Evolutionary conservation across 1,140 invertebrate species (phyloP).

Genomic region (Drosophila triauraria): DNA sequence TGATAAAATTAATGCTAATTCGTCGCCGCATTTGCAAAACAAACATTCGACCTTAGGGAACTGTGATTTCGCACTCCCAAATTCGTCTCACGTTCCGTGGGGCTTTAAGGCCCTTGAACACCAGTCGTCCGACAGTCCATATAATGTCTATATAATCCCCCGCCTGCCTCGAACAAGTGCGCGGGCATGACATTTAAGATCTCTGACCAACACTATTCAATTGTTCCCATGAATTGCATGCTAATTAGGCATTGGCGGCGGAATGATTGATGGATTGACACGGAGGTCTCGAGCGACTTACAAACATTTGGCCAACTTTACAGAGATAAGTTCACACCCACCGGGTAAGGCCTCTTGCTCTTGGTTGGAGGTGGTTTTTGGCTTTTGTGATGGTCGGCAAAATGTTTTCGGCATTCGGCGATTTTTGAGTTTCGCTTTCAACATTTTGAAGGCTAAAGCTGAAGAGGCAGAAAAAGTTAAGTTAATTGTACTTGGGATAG

Average conservation of each 20-base stretch:
- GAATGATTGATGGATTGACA: slow-evolving; percentile 55
- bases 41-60: slow-evolving; percentile 60
- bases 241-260: slow-evolving; percentile 65
- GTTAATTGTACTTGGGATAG: slow-evolving; percentile 54
- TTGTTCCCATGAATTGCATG: slow-evolving; percentile 74
- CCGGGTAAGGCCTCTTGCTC: slow-evolving; percentile 22
- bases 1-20: slow-evolving; percentile 54
- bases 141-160: slow-evolving; percentile 42
- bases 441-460: slow-evolving; percentile 55
- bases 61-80: slow-evolving; percentile 43
- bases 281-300: slow-evolving; percentile 45
- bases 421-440: slow-evolving; percentile 63
- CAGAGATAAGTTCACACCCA: slow-evolving; percentile 62
- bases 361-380: slow-evolving; percentile 7
- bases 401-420: slow-evolving; percentile 39
- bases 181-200: slow-evolving; percentile 70
- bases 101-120: slow-evolving; percentile 52
- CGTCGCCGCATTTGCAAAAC: slow-evolving; percentile 34
- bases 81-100: slow-evolving; percentile 53
- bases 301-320: slow-evolving; percentile 58
- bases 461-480: slow-evolving; percentile 40
- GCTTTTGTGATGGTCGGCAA: slow-evolving; percentile 46
- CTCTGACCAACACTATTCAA: slow-evolving; percentile 64
- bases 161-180: slow-evolving; percentile 32
- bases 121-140: slow-evolving; percentile 13